Evolutionary conservation across 2,888 invertebrate genomes (phyloP).

Genomic region (Temnothorax unifasciatus): DNA sequence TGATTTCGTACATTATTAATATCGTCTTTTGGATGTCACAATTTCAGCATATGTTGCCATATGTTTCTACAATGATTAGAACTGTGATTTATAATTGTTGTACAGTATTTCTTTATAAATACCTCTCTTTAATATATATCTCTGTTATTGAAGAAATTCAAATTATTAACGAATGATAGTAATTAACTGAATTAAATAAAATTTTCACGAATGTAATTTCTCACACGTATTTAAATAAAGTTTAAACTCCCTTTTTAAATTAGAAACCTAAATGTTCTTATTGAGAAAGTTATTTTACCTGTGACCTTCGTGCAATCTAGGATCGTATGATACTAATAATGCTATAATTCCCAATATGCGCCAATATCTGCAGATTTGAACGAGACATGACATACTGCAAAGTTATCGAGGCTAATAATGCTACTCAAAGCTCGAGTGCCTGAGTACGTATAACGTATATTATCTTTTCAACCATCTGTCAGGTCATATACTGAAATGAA

Average conservation of each 20-base stretch:
- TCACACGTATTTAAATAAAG: conserved; percentile 6
- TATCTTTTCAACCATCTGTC: neutral
- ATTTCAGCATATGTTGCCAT: neutral
- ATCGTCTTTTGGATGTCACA: neutral
- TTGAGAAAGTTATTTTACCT: neutral
- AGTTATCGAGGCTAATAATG: neutral
- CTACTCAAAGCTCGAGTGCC: neutral
- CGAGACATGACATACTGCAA: neutral
- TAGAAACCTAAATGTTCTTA: neutral
- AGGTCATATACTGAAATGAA: neutral
- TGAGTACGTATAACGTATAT: neutral
- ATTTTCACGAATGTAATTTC: neutral
- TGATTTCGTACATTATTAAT: neutral
- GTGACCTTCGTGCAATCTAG: neutral
- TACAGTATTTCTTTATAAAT: conserved; percentile 24
- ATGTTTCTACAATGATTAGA: neutral
- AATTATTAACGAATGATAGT: neutral
- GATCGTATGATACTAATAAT: neutral
- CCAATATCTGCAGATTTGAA: neutral
- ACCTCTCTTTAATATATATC: neutral
- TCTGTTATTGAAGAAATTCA: neutral
- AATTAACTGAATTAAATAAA: neutral
- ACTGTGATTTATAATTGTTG: neutral
- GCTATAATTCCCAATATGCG: neutral
- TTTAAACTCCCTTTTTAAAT: neutral